A percentile compares a stretch with the other conserved stretches of the same genome.
phyloP scores from a whole-genome alignment of 2,113 vertebrate genomes.

The Myotis lucifugus region DNA sequence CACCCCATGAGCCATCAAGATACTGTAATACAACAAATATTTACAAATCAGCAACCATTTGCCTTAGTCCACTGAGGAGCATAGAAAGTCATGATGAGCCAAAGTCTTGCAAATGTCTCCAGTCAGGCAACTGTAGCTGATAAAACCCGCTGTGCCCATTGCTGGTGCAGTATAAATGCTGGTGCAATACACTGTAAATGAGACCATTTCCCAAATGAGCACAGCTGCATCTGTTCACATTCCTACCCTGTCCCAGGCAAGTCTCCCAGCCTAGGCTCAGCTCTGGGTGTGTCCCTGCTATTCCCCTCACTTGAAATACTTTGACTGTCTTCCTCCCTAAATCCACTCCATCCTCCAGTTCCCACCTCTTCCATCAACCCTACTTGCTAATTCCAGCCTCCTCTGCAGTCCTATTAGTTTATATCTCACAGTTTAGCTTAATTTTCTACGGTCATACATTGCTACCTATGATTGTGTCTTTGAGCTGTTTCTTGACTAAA shows the following conservation, averaged over 20 bases:
- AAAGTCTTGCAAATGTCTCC: conserved; percentile 4
- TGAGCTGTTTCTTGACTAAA: not conserved
- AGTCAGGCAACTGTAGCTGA: not conserved
- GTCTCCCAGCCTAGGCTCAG: too few relatives aligned
- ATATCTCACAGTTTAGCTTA: not conserved
- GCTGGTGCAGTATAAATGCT: not conserved
- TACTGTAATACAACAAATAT: not conserved
- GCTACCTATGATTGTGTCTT: not conserved
- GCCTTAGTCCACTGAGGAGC: not conserved
- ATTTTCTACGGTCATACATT: not conserved
- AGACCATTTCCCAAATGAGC: not conserved
- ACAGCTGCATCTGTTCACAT: not conserved
- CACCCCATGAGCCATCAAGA: not conserved
- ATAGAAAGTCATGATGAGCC: conserved; percentile 5
- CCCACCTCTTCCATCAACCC: not conserved
- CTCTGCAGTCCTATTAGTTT: not conserved
- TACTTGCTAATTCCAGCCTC: not conserved
- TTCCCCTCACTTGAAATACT: not conserved
- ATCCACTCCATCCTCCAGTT: not conserved
- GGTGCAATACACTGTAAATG: not conserved
- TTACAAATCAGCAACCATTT: conserved; percentile 12
- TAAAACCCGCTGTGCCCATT: not conserved
- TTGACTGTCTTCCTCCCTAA: not conserved
- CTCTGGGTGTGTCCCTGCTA: not conserved
- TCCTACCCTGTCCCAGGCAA: not conserved